Base-by-base conservation (phyloP, 1,140 invertebrate species). In the Drosophila neocordata region DNA sequence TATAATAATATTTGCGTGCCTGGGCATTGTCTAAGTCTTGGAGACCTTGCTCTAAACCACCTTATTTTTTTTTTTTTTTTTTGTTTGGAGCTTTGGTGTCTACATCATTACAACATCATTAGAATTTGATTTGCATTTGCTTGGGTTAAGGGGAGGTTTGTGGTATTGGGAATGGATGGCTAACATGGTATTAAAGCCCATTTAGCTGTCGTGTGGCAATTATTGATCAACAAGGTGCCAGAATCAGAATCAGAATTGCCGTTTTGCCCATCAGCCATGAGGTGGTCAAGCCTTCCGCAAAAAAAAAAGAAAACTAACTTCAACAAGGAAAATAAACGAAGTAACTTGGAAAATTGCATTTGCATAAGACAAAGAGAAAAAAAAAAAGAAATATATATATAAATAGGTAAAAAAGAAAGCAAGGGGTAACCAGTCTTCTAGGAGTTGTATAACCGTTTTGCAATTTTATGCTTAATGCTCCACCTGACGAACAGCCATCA, bases 211-310 rank as follows among this genome's bases (percentile, higher is more conserved):
- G 82, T 89, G 78, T 89, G 78, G 89, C 89, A 90, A 90, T 90
- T 90, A 90, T 90, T 90, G 89, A 90, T 90, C 83, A 90, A 90
- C 89, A 90, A 90, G 89, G 89, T 90, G 89, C 89, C 79, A 90
- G 75, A 88, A 88, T 80, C 76, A 48, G 41, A 48, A 48, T 48
- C 41, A 20, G 7, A 48, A 48, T 48, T 48, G 41, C 41, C 41
- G 41, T 48, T 31, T 48, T 48, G 41, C 41, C 41, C 41, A 48
- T 20, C 18, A 11, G 4, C 37, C 58, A 60, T 69, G 31, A n/a
- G 37, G 31, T 22, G 22, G 52, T 27, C 22, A 27, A 31, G 52
- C 12, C 52, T 24, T 24, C 48, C 20, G 48, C 41, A 8, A 22
- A 31, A 31, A 6, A 4, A 31, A 6, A 6, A 31, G 7, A 31